Evolutionary conservation across 2,113 vertebrate genomes (phyloP).

Genomic region (Equus quagga): DNA sequence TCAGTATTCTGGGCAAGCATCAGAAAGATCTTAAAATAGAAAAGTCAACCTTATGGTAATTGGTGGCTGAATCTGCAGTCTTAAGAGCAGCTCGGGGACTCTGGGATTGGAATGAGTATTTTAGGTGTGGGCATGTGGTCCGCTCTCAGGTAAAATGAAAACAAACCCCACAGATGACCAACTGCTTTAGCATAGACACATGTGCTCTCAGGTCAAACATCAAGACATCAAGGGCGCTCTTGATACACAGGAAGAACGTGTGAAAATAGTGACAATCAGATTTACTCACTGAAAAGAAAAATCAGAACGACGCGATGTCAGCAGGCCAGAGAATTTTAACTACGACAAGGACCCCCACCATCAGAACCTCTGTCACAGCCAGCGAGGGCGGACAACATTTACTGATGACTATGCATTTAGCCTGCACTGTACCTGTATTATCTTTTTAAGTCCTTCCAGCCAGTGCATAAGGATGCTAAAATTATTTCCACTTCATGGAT

Average conservation of each 20-base stretch:
- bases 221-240: background rate
- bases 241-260: background rate
- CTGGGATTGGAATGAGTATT: no score
- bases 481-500: background rate
- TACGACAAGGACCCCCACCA: fast-evolving
- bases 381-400: fast-evolving
- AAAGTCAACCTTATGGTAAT: background rate
- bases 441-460: background rate
- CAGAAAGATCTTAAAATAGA: background rate
- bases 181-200: background rate
- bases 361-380: fast-evolving
- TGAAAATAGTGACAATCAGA: background rate
- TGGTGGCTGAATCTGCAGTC: background rate
- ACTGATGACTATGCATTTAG: fast-evolving
- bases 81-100: background rate
- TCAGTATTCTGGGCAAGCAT: background rate
- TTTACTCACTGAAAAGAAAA: background rate
- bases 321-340: background rate
- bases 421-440: fast-evolving
- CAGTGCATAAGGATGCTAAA: fast-evolving
- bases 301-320: fast-evolving
- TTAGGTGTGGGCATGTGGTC: background rate
- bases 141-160: background rate
- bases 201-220: background rate
- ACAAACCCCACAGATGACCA: background rate